Evolutionary conservation across 2,797 vertebrate species (phyloP).

Genomic region (Rachycentron canadum): DNA sequence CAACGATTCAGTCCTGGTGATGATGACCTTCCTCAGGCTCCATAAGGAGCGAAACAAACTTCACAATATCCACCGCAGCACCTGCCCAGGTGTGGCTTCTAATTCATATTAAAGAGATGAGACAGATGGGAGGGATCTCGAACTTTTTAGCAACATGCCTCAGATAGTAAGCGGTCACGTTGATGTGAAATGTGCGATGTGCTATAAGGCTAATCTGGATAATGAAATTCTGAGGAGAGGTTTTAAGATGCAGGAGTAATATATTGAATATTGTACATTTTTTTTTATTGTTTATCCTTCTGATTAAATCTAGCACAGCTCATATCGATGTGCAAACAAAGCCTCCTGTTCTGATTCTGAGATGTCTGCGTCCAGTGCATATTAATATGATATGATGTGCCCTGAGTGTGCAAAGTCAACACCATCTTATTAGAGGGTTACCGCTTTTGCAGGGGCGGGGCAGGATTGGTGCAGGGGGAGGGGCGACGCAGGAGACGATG

Average conservation of each 20-base stretch:
- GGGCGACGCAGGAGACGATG: constrained; percentile 51
- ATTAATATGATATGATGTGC: constrained; percentile 84
- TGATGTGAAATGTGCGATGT: constrained; percentile 30
- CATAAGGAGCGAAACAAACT: background rate
- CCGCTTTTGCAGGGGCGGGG: constrained; percentile 17
- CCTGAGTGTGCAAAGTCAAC: constrained; percentile 79
- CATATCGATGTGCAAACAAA: constrained; percentile 89
- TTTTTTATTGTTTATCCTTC: constrained; percentile 81
- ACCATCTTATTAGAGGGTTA: constrained; percentile 82
- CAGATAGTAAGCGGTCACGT: constrained; percentile 12
- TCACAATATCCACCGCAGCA: background rate
- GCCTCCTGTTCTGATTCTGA: constrained; percentile 78
- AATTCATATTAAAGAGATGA: background rate
- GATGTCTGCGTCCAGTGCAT: constrained; percentile 80
- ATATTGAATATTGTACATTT: constrained; percentile 72
- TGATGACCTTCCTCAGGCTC: background rate
- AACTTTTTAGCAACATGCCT: constrained; percentile 17
- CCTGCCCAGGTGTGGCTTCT: background rate
- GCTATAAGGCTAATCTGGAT: constrained; percentile 51
- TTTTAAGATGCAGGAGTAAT: constrained; percentile 66
- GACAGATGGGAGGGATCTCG: background rate
- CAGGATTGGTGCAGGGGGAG: constrained; percentile 8
- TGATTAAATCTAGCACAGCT: constrained; percentile 88
- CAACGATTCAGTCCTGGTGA: constrained; percentile 13
- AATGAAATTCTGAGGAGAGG: constrained; percentile 54